phyloP scores from a whole-genome alignment of 2,888 invertebrate genomes.

The Heliconius cydno region DNA sequence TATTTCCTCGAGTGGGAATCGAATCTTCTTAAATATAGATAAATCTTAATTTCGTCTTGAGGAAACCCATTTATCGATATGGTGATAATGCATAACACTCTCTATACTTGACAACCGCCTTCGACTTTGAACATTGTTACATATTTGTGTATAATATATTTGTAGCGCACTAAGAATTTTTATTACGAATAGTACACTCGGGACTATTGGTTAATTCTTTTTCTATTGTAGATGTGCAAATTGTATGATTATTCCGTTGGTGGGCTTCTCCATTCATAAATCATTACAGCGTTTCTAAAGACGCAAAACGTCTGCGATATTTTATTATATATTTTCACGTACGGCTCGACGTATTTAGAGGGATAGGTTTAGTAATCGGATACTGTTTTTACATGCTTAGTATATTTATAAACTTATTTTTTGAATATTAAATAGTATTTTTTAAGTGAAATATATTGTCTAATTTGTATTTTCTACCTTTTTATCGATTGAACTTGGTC shows the following conservation, averaged over 20 bases:
- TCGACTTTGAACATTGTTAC: not conserved
- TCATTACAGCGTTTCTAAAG: not conserved
- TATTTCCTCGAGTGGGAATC: no score
- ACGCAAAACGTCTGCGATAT: not conserved
- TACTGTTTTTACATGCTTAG: no score
- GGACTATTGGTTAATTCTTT: not conserved
- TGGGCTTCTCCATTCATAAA: not conserved
- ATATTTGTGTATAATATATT: not conserved
- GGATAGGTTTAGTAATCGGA: no score
- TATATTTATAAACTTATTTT: no score
- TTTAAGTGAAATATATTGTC: no score
- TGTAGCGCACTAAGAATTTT: not conserved
- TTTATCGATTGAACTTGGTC: no score
- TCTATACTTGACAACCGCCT: not conserved
- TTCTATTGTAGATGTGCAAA: conserved; percentile 13
- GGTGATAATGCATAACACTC: not conserved
- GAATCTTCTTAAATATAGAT: not conserved
- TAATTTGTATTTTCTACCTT: no score
- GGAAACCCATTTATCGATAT: not conserved
- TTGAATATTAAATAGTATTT: no score
- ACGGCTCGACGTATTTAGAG: not conserved
- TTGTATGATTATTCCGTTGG: not conserved
- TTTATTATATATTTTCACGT: not conserved
- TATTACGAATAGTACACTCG: conserved; percentile 7
- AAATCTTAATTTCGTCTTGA: not conserved